phyloP scores from a whole-genome alignment of 2,113 vertebrate species.

The Bubo scandiacus region DNA sequence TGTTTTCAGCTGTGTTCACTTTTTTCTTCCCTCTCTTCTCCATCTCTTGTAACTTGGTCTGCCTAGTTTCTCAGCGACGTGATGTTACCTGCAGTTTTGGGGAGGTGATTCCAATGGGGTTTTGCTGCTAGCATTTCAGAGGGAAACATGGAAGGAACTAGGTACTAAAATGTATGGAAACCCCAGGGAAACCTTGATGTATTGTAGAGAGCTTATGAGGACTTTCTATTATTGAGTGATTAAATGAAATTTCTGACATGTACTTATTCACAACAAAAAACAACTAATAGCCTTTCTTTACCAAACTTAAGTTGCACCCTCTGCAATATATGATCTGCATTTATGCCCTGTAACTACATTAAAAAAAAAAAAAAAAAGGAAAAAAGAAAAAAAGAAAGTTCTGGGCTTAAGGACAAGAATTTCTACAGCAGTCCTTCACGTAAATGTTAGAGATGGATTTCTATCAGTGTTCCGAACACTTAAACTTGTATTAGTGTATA shows the following conservation, averaged over 20 bases:
- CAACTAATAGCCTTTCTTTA: background rate
- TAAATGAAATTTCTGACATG: background rate
- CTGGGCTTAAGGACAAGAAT: background rate
- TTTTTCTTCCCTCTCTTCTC: background rate
- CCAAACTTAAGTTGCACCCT: background rate
- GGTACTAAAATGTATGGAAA: background rate
- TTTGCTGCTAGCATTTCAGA: background rate
- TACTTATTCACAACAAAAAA: background rate
- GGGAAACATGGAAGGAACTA: background rate
- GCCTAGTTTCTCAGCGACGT: background rate
- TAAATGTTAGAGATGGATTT: background rate
- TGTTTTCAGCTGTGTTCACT: background rate
- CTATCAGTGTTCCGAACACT: background rate
- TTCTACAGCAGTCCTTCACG: background rate
- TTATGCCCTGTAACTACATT: background rate
- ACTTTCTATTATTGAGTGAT: background rate
- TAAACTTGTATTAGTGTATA: background rate
- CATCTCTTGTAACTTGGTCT: background rate
- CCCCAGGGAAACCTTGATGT: background rate
- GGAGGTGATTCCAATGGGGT: background rate
- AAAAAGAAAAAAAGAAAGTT: background rate
- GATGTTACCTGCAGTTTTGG: background rate
- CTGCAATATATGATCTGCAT: background rate
- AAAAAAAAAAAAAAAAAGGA: background rate
- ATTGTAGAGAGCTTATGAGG: background rate